These are phyloP conservation scores for Pristis pectinata DNA, from an alignment of 2,797 vertebrate genomes.

Conservation along the genomic window DNA sequence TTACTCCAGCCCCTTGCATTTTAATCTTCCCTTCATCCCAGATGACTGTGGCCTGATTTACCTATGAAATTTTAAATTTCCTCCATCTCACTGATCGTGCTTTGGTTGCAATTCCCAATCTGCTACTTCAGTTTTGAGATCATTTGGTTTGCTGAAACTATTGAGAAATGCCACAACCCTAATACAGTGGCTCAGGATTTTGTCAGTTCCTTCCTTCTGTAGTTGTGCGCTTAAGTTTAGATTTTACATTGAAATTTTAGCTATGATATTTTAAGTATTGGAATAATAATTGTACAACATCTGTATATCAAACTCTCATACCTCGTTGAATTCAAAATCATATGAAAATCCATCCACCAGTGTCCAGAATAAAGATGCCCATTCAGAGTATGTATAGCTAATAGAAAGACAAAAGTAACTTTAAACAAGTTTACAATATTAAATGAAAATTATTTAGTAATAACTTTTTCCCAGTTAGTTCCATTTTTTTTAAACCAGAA, in stretches of 20 bases:
- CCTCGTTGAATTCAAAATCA: constrained; percentile 1
- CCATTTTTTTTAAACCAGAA: background rate
- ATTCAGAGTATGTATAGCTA: background rate
- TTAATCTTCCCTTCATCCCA: background rate
- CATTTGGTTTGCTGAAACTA: background rate
- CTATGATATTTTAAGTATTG: background rate
- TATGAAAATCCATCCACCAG: background rate
- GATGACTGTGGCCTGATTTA: background rate
- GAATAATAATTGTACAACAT: background rate
- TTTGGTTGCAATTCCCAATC: background rate
- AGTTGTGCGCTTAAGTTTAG: background rate
- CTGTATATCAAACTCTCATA: background rate
- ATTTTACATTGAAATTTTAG: background rate
- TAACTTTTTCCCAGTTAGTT: background rate
- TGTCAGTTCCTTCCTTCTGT: background rate
- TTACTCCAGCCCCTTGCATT: background rate
- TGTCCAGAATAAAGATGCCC: background rate
- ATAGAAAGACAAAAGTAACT: constrained; percentile 1
- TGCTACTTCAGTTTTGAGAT: background rate
- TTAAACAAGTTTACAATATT: background rate
- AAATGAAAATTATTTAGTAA: background rate
- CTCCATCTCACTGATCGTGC: background rate
- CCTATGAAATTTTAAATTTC: background rate
- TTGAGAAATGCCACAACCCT: too few relatives aligned
- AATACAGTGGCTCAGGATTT: too few relatives aligned